Percentiles rank a stretch among this genome's conserved stretches.
These are phyloP conservation scores for Montipora efflorescens DNA, from an alignment of 64 coral and sea anemone species.

Conservation along the genomic window DNA sequence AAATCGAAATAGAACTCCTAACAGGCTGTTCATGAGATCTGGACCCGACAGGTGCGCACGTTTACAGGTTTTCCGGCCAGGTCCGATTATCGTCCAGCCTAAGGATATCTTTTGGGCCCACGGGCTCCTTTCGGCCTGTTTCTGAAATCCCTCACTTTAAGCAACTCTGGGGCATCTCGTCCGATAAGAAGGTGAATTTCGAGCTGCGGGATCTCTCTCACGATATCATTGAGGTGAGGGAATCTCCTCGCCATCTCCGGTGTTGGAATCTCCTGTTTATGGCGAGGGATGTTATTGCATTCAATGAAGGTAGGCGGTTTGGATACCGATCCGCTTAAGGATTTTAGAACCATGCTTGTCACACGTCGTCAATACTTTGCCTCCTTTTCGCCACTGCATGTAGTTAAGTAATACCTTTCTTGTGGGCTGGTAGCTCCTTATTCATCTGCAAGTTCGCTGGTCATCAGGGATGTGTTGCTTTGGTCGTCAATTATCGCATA, in stretches of 20 bases:
- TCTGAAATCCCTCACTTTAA: conserved; percentile 27
- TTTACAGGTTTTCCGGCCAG: conserved; percentile 10
- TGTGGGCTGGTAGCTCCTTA: not conserved
- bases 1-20: not conserved
- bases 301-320: not conserved
- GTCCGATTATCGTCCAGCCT: conserved; percentile 39
- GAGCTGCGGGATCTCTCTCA: not conserved
- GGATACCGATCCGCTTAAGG: not conserved
- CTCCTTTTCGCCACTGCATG: conserved; percentile 3
- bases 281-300: conserved; percentile 4
- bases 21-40: conserved; percentile 25
- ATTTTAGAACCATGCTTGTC: not conserved
- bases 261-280: conserved; percentile 28
- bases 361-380: not conserved
- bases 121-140: conserved; percentile 8
- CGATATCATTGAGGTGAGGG: not conserved
- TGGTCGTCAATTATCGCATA: conserved; percentile 55
- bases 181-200: conserved; percentile 16
- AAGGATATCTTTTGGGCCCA: conserved; percentile 3
- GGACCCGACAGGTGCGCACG: not conserved
- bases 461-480: conserved; percentile 36
- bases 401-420: conserved; percentile 42
- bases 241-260: conserved; percentile 41
- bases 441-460: conserved; percentile 43
- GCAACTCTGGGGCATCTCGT: conserved; percentile 11